Evolutionary conservation across 53 echinoderm and acorn worm genomes (phyloP), one percentile per base, ranked within the genome.

Genomic region (Paelopatides confundens): DNA sequence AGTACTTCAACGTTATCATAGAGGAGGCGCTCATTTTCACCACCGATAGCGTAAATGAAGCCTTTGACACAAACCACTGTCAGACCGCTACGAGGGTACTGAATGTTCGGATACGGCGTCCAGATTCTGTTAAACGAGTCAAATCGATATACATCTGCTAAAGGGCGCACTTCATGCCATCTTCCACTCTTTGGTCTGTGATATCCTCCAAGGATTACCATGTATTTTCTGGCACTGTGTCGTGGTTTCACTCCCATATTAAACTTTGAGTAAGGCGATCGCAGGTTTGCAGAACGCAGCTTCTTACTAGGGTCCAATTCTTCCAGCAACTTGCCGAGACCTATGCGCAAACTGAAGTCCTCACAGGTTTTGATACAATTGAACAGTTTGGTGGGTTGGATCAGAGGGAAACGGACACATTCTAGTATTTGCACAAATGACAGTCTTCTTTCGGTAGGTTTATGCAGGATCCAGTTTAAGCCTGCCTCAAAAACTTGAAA

Each of bases 171-270:
- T 39, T 95, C 95, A 36, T 87, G 89, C 93, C 95, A 97, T 2
- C 97, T 74, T 18, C 86, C 92, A 24, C 92, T 89, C 14, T 89
- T 85, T 17, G 86, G 85, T 83, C 92, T 87, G 70, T 90, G 89
- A 68, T 97, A 97, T 12, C 97, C 97, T 13, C 97, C 97, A 58
- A 95, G 88, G 52, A 97, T 82, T 34, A 95, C 88, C 62, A 97
- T 27, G 27, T 95, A 88, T 74, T 97, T 97, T 31, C 95, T 69
- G 24, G 97, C 93, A 88, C 82, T 93, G 43, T 88, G 85, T 10
- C 97, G 89, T 1, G 97, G 97, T 13, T 69, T 66, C 50, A 50
- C 43, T 35, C 67, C 85, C 2, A 53, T 43, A 18, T 21, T 71
- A 28, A 85, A 81, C 76, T 86, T 92, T 1, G 62, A 62, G 3